Base-by-base conservation (phyloP, 2,888 invertebrate species). In the Drosophila atripex region DNA sequence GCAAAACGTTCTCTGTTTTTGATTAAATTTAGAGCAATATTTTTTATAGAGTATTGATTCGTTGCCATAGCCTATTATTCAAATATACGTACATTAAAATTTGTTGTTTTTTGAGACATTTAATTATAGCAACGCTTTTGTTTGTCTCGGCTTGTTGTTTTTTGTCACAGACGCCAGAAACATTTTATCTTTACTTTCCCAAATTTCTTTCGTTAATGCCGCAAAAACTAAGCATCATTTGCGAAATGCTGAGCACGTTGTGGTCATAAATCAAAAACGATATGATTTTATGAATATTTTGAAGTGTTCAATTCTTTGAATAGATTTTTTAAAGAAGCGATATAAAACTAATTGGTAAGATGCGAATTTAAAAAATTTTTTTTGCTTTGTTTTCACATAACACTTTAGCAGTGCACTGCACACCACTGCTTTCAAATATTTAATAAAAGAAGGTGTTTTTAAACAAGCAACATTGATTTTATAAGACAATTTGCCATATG, bases 201-300 rank as follows among this genome's bases (percentile, higher is more conserved):
- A 45, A 41, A 45, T 65, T 53, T 58, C 16, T 11, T 39, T 41
- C 9, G 39, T 39, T 11, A 11, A 14, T 60, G 28, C 55, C 45
- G 39, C 55, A 66, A 54, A 47, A 46, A 32, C 30, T 38, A 59
- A 47, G 61, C 63, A 51, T 16, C 43, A 23, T 45, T 32, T 52
- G 50, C 52, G 43, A 50, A 71, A 55, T 57, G 54, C 47, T 12
- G 73, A 35, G 61, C 68, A 79, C 83, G 72, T 83, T 86, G 83
- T 35, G 77, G 52, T 45, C 84, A 75, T 86, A 73, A 86, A 86
- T 86, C 86, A 83, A 70, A 21, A 59, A 55, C 69, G 74, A 74
- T 49, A 71, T 57, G 38, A 55, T 54, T 52, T 38, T 64, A 12
- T 14, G 45, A 46, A 23, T 23, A 46, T 52, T 14, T 35, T 52